These are phyloP conservation scores for Gallinago undulata DNA, from an alignment of 2,113 vertebrate genomes.

Conservation along the genomic window DNA sequence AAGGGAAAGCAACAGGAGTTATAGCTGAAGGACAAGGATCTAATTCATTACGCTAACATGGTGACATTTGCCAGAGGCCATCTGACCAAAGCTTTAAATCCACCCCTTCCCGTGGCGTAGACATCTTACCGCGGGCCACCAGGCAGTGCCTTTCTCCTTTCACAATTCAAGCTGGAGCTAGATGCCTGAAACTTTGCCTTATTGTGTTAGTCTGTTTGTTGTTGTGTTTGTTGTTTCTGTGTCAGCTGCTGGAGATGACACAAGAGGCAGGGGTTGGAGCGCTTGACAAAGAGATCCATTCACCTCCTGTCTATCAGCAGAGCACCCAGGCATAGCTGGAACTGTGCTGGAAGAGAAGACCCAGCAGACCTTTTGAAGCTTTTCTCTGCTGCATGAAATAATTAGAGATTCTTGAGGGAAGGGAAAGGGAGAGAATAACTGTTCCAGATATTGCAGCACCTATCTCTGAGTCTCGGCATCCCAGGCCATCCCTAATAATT, in stretches of 20 bases:
- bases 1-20: background rate
- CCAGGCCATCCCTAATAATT: background rate
- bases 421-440: background rate
- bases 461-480: background rate
- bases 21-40: background rate
- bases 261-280: slow-evolving; percentile 5
- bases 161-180: background rate
- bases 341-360: background rate
- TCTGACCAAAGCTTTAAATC: background rate
- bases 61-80: background rate
- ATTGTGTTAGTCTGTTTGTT: background rate
- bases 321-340: background rate
- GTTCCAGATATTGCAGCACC: background rate
- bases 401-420: background rate
- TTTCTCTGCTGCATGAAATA: slow-evolving; percentile 2
- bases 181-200: slow-evolving; percentile 8
- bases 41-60: background rate
- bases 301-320: background rate
- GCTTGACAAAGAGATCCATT: slow-evolving; percentile 34
- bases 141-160: slow-evolving; percentile 50
- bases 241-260: slow-evolving; percentile 58
- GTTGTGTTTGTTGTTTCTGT: slow-evolving; percentile 15
- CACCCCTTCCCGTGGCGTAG: background rate
- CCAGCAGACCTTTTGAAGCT: background rate
- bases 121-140: background rate